A percentile compares a stretch with the other conserved stretches of the same genome.
Evolutionary conservation across 1,140 invertebrate genomes (phyloP).

Genomic region (Pentalonia nigronervosa): DNA sequence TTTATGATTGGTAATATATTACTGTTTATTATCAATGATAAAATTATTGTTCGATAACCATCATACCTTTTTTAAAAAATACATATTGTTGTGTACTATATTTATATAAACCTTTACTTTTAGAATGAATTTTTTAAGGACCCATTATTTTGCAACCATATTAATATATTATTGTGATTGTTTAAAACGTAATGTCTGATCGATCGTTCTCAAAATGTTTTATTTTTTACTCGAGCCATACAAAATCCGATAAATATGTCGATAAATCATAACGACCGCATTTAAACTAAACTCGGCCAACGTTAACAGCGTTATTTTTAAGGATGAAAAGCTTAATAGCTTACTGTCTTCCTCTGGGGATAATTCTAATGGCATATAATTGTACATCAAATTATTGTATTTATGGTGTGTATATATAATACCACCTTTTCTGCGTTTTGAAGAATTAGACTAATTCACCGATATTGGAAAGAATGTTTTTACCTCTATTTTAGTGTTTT

Average conservation of each 20-base stretch:
- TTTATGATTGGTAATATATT: not conserved
- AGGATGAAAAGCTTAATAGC: conserved; percentile 17
- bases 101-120: not conserved
- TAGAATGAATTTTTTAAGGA: not conserved
- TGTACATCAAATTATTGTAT: not conserved
- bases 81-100: not conserved
- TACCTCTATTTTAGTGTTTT: not conserved
- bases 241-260: not conserved
- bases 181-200: not conserved
- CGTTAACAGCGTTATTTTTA: not conserved
- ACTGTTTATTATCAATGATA: not conserved
- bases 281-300: not conserved
- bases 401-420: not conserved
- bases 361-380: not conserved
- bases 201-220: not conserved
- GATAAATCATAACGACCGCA: not conserved
- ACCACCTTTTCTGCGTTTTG: not conserved
- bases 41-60: not conserved
- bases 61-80: not conserved
- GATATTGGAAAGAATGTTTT: not conserved
- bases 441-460: not conserved
- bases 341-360: not conserved
- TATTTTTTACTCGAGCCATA: not conserved
- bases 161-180: not conserved
- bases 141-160: not conserved